Base-by-base conservation (phyloP, 2,797 vertebrate genomes). In the Thalassophryne amazonica region DNA sequence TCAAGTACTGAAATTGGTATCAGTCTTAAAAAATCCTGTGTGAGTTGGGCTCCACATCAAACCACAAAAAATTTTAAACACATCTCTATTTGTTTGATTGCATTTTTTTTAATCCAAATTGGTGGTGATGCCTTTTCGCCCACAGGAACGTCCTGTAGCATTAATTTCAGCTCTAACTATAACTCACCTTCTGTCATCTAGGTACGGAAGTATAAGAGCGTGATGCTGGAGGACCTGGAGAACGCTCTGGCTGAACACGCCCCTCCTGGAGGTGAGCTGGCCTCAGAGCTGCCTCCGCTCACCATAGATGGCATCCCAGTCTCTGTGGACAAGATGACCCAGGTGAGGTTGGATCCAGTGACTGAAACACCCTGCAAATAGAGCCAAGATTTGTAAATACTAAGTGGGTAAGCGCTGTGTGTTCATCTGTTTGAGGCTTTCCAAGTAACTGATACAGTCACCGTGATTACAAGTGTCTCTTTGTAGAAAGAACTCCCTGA, bases 241-340 rank as follows among this genome's bases (percentile, higher is more conserved):
- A 96, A 94, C 0, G 96, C 97, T 0, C 78, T 99, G 50, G 94
- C 96, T 0, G 96, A 99, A 60, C 97, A 99, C 2, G 96, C 97
- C 6, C 97, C 97, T 2, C 80, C 94, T 0, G 94, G 94, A 5
- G 93, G 94, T 41, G 97, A 99, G 37, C 80, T 98, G 67, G 94
- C 93, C 76, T 98, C 97, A 0, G 97, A 99, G 74, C 86, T 99
- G 52, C 97, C 97, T 0, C 95, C 97, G 1, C 93, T 99, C 59
- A 98, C 96, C 69, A 99, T 99, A 1, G 97, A 99, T 0, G 97
- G 97, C 73, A 99, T 99, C 82, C 96, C 97, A 0, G 97, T 99
- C 30, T 99, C 97, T 1, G 97, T 99, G 83, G 97, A 99, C 87
- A 99, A 99, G 80, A 99, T 99, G 97, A 99, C 97, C 58, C 97